These are phyloP conservation scores for Heliconius hermathena DNA, from an alignment of 1,140 invertebrate genomes.

Conservation along the genomic window DNA sequence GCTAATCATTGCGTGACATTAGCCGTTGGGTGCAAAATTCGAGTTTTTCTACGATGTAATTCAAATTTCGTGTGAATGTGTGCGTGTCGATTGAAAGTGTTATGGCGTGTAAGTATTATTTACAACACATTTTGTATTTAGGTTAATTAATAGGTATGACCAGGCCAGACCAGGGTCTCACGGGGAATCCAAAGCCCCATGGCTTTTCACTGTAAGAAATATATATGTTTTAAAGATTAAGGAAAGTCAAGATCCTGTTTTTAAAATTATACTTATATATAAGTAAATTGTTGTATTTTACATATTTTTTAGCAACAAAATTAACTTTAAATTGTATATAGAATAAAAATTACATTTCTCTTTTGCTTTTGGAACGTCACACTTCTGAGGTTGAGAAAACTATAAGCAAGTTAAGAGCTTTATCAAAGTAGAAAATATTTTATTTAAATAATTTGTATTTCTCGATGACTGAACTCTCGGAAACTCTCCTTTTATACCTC, in stretches of 20 bases:
- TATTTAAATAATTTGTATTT: too few relatives aligned
- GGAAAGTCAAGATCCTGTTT: not conserved
- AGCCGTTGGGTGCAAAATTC: constrained; percentile 41
- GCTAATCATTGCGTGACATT: constrained; percentile 48
- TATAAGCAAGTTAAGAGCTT: too few relatives aligned
- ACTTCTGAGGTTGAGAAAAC: too few relatives aligned
- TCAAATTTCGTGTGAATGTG: constrained; percentile 36
- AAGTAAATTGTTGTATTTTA: too few relatives aligned
- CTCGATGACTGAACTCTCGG: too few relatives aligned
- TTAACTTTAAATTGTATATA: too few relatives aligned
- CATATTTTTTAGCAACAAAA: too few relatives aligned
- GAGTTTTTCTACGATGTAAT: constrained; percentile 37
- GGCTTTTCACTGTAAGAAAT: not conserved
- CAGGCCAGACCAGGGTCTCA: not conserved
- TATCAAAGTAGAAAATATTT: too few relatives aligned
- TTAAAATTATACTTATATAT: not conserved
- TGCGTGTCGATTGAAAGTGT: constrained; percentile 37
- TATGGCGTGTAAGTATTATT: constrained; percentile 48
- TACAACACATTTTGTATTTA: not conserved
- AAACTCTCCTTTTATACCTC: too few relatives aligned
- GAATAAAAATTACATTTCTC: too few relatives aligned
- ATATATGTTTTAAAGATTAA: not conserved
- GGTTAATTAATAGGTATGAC: constrained; percentile 15
- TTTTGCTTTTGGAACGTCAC: too few relatives aligned
- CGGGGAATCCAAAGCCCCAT: not conserved